Percentiles rank a stretch among this genome's conserved stretches.
Evolutionary conservation across 2,113 vertebrate species (phyloP).

Genomic region (Microtus oregoni): DNA sequence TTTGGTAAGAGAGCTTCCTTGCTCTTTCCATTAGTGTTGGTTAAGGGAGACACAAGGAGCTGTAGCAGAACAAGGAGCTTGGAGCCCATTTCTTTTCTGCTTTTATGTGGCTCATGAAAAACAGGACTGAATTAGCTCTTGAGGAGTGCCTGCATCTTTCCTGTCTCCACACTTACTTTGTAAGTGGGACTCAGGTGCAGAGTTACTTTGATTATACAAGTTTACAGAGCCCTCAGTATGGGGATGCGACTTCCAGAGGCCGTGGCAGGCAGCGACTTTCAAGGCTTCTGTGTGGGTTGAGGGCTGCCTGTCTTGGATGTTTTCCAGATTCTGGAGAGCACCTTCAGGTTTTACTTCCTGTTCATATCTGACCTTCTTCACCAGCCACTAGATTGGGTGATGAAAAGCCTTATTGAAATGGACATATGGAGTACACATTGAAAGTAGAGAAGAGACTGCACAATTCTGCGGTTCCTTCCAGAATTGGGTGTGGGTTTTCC

Average conservation of each 20-base stretch:
- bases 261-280: background rate
- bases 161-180: slow-evolving; percentile 21
- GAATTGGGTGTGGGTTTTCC: background rate
- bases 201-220: slow-evolving; percentile 44
- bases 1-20: background rate
- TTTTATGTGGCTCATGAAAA: slow-evolving; percentile 26
- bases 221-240: slow-evolving; percentile 40
- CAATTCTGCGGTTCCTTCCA: background rate
- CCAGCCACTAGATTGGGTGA: background rate
- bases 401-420: background rate
- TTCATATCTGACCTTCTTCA: background rate
- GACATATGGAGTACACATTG: background rate
- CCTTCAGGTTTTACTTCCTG: background rate
- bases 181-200: slow-evolving; percentile 37
- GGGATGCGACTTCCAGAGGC: background rate
- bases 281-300: background rate
- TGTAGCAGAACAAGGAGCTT: background rate
- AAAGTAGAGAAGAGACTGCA: background rate
- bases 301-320: background rate
- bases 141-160: slow-evolving; percentile 9
- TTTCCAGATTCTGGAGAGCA: background rate
- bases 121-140: slow-evolving; percentile 52
- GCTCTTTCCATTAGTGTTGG: background rate
- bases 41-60: background rate
- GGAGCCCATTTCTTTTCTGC: background rate